Evolutionary conservation across 2,797 vertebrate species (phyloP).

Genomic region (Sciurus vulgaris): DNA sequence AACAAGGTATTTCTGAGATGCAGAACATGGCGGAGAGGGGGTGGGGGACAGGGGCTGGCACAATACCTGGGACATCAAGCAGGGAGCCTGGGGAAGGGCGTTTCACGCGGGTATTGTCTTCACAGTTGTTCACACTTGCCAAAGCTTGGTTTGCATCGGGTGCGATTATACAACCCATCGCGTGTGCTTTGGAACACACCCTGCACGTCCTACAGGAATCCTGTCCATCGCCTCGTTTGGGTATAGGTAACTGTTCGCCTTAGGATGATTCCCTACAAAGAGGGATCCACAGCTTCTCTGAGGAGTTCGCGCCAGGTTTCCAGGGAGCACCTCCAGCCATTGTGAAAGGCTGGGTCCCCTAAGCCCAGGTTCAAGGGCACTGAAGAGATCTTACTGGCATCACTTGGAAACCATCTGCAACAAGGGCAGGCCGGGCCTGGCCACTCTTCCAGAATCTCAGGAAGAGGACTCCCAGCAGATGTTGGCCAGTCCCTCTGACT

Average conservation of each 20-base stretch:
- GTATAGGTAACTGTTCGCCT: not conserved
- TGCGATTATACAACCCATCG: not conserved
- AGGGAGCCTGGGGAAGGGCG: not conserved
- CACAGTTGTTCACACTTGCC: not conserved
- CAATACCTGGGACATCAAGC: not conserved
- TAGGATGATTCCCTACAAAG: not conserved
- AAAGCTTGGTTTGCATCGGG: not conserved
- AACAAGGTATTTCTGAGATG: conserved; percentile 73
- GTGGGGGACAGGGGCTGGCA: not conserved
- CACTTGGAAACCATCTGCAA: not conserved
- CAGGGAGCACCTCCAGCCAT: not conserved
- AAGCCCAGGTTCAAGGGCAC: not conserved
- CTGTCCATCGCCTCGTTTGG: not conserved
- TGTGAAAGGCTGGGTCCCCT: not conserved
- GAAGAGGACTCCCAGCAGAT: not conserved
- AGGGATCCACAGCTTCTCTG: not conserved
- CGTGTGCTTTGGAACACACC: not conserved
- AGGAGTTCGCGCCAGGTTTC: accelerated
- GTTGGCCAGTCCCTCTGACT: not conserved
- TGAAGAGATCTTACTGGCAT: not conserved
- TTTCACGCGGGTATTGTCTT: not conserved
- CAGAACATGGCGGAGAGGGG: not conserved
- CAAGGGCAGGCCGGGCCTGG: not conserved
- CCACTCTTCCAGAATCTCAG: not conserved
- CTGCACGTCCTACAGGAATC: not conserved